These are phyloP conservation scores for Lithophane semibrunnea DNA, from an alignment of 2,888 invertebrate species.

Conservation along the genomic window DNA sequence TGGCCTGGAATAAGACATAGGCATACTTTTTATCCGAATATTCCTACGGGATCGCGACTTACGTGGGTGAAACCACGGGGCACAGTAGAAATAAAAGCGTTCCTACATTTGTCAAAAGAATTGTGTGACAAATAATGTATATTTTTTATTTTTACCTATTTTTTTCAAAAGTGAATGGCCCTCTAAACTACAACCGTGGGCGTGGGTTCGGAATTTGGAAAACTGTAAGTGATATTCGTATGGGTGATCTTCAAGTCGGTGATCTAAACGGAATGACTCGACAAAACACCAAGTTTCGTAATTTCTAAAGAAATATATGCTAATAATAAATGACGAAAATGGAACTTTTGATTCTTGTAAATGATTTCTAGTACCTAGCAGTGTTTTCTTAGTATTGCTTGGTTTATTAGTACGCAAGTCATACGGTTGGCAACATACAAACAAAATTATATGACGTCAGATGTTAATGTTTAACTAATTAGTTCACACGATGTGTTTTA, in stretches of 20 bases:
- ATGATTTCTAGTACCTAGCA: background rate
- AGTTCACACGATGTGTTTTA: slow-evolving; percentile 32
- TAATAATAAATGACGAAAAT: background rate
- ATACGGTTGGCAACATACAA: background rate
- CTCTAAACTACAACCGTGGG: background rate
- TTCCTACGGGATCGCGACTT: too few species aligned
- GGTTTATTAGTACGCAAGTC: slow-evolving; percentile 5
- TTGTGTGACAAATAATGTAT: too few species aligned
- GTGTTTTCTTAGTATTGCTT: background rate
- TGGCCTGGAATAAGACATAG: too few species aligned
- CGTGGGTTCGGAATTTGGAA: background rate
- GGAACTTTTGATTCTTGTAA: background rate
- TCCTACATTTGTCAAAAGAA: too few species aligned
- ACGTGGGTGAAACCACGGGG: too few species aligned
- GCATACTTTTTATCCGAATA: too few species aligned
- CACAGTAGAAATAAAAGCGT: too few species aligned
- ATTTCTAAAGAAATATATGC: background rate
- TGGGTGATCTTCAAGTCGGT: background rate
- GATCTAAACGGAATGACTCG: background rate
- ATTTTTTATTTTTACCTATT: too few species aligned
- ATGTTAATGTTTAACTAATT: slow-evolving; percentile 30
- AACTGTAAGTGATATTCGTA: background rate
- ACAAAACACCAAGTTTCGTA: background rate
- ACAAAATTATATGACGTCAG: slow-evolving; percentile 34
- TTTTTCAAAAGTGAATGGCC: too few species aligned